Evolutionary conservation across 2,797 vertebrate species (phyloP), one percentile per base, ranked within the genome.

Genomic region (Poliocrania exsul): DNA sequence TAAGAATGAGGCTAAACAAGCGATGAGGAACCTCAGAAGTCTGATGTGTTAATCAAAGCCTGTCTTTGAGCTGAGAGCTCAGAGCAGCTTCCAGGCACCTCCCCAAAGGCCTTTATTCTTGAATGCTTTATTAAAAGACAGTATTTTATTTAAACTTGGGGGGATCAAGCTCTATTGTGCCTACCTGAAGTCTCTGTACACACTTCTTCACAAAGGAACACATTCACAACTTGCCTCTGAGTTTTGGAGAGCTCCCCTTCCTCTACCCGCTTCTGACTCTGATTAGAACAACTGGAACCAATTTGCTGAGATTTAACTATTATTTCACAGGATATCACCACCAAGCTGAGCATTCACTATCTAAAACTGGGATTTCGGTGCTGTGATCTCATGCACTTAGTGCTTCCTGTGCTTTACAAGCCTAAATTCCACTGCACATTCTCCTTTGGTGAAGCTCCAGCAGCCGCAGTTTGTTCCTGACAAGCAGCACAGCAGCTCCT

Each of bases 21-120:
- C 72, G 8, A 60, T 10, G 38, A 67, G 86, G 58, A 93, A 16
- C 47, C 26, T 86, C 79, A 69, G 31, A 92, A 54, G 71, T 25
- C 47, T 90, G 84, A 93, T 44, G 60, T 74, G 40, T 87, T 81
- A 78, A 96, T 89, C 94, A 90, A 70, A 95, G 69, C 37, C 0
- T 19, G 82, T 40, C 61, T 72, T 47, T 21, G 72, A 35, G 35
- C 85, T 49, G 72, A 72, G 35, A 88, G 82, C 80, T 65, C 40
- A n/a, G 29, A 49, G 31, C 60, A 62, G 74, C 80, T 70, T 58
- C 70, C 61, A 29, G 7, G 8, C 53, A 31, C 37, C 71, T 85
- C 85, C 78, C 78, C 80, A 40, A 75, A 0, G 13, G 38, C 46
- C 18, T 85, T 61, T 47, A 2, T 25, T 51, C 56, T 62, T 19